Evolutionary conservation across 1,140 invertebrate species (phyloP), one percentile per base, ranked within the genome.

Genomic region (Meloidogyne hapla): DNA sequence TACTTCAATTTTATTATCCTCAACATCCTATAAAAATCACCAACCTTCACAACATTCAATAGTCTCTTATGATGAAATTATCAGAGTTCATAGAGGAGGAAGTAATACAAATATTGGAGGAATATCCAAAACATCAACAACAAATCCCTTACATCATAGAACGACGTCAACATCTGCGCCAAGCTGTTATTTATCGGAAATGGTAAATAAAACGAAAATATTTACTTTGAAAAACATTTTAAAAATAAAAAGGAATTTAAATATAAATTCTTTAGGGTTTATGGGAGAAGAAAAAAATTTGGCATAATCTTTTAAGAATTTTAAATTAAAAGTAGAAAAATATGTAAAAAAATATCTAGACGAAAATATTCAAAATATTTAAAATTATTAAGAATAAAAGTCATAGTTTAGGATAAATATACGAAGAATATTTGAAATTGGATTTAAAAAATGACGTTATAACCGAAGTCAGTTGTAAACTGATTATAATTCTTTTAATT

Each of bases 21-120:
- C 48, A n/a, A 8, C 48, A n/a, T 56, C 48, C 18, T 56, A 18
- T 15, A 56, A n/a, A n/a, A n/a, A 56, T n/a, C 12, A 48, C 13
- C 48, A 56, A 56, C 48, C 48, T n/a, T 56, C 48, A 18, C 40
- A 72, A 23, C 67, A 69, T 38, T 70, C 25, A 21, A 28, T 61
- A 26, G 40, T 25, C 3, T 25, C 68, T 15, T 45, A 25, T n/a
- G 38, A 64, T 6, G 48, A 56, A 61, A 38, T 61, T 25, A 25
- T 73, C n/a, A 61, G 70, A 28, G 56, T 73, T 0, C 70, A 73
- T 61, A 42, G 70, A 61, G 70, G 70, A 9, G 56, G 56, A 25
- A 73, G 70, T 64, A 56, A 64, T 10, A 61, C 56, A 25, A 63
- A 40, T 38, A 18, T 62, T 56, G n/a, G 8, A 28, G 64, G 56